Conservation (phyloP, 2,888 invertebrate genomes). For the Heliconius aoede region DNA sequence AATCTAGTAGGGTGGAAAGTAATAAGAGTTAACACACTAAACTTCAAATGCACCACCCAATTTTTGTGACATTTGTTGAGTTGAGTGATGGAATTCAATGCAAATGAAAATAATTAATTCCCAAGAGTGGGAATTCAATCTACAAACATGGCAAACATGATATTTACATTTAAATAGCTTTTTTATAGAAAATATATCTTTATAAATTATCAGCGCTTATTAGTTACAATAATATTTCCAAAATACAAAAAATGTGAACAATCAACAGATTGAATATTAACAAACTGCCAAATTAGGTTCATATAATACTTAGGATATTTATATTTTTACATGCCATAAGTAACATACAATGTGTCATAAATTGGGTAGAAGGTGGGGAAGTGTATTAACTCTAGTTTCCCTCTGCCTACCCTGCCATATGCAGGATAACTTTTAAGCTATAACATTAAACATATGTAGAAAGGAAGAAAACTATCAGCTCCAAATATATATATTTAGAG, state of each 20-base stretch:
- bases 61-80: no score
- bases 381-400: background rate
- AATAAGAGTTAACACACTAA: background rate
- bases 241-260: constrained; percentile 3
- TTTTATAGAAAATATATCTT: background rate
- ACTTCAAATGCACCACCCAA: no score
- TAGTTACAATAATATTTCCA: background rate
- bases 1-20: background rate
- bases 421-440: background rate
- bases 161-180: background rate
- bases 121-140: no score
- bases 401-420: background rate
- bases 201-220: background rate
- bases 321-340: no score
- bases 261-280: background rate
- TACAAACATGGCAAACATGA: no score
- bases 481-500: background rate
- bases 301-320: background rate
- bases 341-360: no score
- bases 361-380: background rate
- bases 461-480: background rate
- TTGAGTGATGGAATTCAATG: no score
- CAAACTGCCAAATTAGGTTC: background rate
- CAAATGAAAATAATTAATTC: no score
- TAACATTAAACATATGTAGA: background rate